phyloP scores from a whole-genome alignment of 2,797 vertebrate species.

The Chloroceryle amazona region DNA sequence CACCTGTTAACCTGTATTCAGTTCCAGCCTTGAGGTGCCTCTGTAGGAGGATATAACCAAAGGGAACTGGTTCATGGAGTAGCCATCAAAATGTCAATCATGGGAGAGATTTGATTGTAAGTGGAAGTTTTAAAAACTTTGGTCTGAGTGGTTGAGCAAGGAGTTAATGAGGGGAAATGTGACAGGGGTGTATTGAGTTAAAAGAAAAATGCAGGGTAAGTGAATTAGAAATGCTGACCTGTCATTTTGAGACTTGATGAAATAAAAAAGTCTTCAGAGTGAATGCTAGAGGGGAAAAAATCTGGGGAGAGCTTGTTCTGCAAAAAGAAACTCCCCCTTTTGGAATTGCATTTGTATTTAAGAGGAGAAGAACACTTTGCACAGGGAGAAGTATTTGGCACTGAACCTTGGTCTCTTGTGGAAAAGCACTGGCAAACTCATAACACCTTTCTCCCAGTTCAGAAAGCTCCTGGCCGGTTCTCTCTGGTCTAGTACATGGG shows the following conservation, averaged over 20 bases:
- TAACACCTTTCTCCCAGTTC: neutral
- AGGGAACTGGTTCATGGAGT: neutral
- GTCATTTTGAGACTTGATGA: neutral
- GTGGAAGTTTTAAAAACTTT: neutral
- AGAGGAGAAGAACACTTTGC: neutral
- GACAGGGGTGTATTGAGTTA: neutral
- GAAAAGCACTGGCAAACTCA: neutral
- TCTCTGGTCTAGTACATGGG: neutral
- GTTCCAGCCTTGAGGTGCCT: constrained; percentile 2
- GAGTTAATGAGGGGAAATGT: neutral
- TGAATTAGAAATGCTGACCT: neutral
- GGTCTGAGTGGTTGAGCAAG: neutral
- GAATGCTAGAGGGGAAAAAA: neutral
- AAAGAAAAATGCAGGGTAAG: neutral
- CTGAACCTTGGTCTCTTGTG: accelerated
- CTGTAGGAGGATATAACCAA: neutral
- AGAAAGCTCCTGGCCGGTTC: neutral
- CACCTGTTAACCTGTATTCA: constrained; percentile 15
- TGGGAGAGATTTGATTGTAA: neutral
- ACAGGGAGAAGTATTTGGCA: neutral
- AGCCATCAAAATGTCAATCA: neutral
- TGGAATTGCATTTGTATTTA: neutral
- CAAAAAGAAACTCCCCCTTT: neutral
- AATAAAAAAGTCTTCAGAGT: neutral
- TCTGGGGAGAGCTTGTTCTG: neutral